Percentiles rank a stretch among this genome's conserved stretches.
phyloP scores from a whole-genome alignment of 2,797 vertebrate species.

The Hirundo rustica region DNA sequence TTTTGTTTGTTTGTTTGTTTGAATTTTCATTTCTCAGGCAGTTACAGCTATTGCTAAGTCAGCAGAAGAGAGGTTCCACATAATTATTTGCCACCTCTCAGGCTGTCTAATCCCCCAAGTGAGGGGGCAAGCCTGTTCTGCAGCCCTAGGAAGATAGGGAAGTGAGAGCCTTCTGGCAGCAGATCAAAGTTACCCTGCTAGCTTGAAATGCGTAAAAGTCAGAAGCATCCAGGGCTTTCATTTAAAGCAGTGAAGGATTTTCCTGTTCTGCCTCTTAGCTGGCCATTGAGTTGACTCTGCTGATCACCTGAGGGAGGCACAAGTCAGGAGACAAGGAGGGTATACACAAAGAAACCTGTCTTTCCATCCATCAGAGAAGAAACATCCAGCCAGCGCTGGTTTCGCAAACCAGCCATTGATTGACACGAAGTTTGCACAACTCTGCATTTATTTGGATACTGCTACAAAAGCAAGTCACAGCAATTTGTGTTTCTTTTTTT shows the following conservation, averaged over 20 bases:
- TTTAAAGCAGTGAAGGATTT: neutral
- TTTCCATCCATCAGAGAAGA: neutral
- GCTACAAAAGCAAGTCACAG: neutral
- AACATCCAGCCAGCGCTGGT: accelerated
- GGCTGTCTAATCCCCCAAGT: neutral
- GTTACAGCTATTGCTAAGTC: neutral
- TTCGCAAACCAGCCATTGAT: neutral
- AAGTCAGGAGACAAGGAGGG: neutral
- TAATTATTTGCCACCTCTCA: neutral
- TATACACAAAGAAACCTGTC: neutral
- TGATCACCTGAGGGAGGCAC: neutral
- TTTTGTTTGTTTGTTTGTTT: accelerated
- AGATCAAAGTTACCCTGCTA: constrained; percentile 6
- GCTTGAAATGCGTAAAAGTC: neutral
- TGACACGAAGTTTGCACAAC: neutral
- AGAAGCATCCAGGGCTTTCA: neutral
- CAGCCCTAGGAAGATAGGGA: neutral
- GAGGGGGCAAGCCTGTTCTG: neutral
- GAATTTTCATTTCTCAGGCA: neutral
- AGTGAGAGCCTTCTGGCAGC: constrained; percentile 1
- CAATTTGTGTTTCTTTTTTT: neutral
- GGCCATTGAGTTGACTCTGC: neutral
- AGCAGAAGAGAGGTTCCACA: neutral
- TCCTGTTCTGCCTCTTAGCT: neutral
- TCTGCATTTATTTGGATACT: neutral